These are phyloP conservation scores for Xiphophorus maculatus DNA, from an alignment of 2,113 vertebrate species.

Conservation along the genomic window DNA sequence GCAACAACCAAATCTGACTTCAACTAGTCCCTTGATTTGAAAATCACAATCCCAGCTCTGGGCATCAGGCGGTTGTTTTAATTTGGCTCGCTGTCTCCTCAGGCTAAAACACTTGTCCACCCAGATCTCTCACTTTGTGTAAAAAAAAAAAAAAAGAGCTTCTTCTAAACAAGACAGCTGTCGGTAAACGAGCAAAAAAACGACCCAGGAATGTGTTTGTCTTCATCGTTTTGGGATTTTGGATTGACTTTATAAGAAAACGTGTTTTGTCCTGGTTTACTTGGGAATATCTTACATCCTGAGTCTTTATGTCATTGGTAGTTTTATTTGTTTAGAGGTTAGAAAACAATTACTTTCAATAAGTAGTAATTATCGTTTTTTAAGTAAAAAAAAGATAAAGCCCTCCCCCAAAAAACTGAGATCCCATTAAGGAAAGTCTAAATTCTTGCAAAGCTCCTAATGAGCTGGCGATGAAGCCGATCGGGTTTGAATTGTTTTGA, in stretches of 20 bases:
- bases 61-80: slow-evolving; percentile 9
- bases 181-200: neutral
- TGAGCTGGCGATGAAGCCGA: slow-evolving; percentile 30
- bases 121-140: slow-evolving; percentile 27
- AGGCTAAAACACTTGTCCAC: slow-evolving; percentile 6
- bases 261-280: neutral
- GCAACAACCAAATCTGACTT: slow-evolving; percentile 23
- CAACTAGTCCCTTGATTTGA: slow-evolving; percentile 23
- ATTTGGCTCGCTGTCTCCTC: slow-evolving; percentile 14
- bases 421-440: slow-evolving; percentile 16
- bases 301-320: neutral
- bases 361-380: neutral
- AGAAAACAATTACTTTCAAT: slow-evolving; percentile 47
- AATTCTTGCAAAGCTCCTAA: slow-evolving; percentile 22
- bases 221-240: neutral
- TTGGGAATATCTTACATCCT: slow-evolving; percentile 1
- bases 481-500: slow-evolving; percentile 42
- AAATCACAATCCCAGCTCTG: slow-evolving; percentile 31
- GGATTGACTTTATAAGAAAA: slow-evolving; percentile 16
- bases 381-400: neutral
- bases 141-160: neutral
- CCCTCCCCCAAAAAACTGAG: neutral
- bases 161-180: slow-evolving; percentile 14
- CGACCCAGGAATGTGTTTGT: neutral
- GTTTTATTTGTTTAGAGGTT: slow-evolving; percentile 5